These are phyloP conservation scores for Drosophila paramelanica DNA, from an alignment of 2,888 invertebrate species.

Conservation along the genomic window DNA sequence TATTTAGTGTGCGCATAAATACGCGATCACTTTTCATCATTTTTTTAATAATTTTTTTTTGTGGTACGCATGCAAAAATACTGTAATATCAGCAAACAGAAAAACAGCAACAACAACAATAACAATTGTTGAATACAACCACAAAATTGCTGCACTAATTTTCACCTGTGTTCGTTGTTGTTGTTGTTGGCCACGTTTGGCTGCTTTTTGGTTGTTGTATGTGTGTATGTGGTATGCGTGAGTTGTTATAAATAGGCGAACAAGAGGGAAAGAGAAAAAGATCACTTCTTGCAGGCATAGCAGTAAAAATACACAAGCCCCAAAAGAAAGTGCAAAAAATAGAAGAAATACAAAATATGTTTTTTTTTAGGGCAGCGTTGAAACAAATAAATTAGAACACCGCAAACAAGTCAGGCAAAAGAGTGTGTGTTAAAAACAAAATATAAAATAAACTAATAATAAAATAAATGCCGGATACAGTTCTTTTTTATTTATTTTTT, in stretches of 20 bases:
- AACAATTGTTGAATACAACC: slow-evolving; percentile 23
- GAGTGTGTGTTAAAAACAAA: slow-evolving; percentile 8
- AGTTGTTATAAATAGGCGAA: slow-evolving; percentile 70
- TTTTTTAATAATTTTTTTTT: slow-evolving; percentile 22
- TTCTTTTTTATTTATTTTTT: not conserved
- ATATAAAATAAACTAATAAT: slow-evolving; percentile 29
- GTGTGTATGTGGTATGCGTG: slow-evolving; percentile 57
- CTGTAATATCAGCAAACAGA: slow-evolving; percentile 51
- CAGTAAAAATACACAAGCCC: slow-evolving; percentile 52
- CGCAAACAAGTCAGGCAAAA: slow-evolving; percentile 52
- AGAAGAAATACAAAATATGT: slow-evolving; percentile 45
- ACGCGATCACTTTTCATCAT: slow-evolving; percentile 12
- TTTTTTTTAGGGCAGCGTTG: slow-evolving; percentile 59
- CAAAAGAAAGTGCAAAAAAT: slow-evolving; percentile 72
- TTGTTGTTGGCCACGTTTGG: slow-evolving; percentile 55
- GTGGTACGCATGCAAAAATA: slow-evolving; percentile 49
- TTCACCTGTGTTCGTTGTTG: slow-evolving; percentile 63
- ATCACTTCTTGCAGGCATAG: slow-evolving; percentile 64
- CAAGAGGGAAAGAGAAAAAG: slow-evolving; percentile 36
- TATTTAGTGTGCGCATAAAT: slow-evolving; percentile 3
- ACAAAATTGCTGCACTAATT: slow-evolving; percentile 68
- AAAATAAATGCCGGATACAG: slow-evolving; percentile 45
- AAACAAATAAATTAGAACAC: slow-evolving; percentile 70
- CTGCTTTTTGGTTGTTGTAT: slow-evolving; percentile 35
- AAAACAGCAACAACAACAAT: slow-evolving; percentile 4